Conservation (phyloP, 2,113 vertebrate species). For the Buteo buteo region DNA sequence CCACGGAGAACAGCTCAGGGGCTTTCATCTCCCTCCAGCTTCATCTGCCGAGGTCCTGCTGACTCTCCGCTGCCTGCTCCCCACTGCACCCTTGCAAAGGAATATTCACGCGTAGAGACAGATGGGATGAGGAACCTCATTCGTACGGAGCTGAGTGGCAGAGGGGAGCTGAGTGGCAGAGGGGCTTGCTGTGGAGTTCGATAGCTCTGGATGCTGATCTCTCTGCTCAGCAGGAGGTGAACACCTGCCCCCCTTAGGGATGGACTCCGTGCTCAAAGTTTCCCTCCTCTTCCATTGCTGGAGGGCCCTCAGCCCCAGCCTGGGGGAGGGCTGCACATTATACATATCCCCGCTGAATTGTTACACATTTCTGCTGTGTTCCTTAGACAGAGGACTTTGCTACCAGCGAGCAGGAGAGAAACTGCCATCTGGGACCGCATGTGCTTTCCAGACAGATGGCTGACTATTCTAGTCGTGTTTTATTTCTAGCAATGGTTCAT, state of each 20-base stretch:
- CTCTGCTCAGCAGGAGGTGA: not conserved
- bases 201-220: not conserved
- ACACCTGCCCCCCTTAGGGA: not conserved
- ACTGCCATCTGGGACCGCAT: constrained; percentile 67
- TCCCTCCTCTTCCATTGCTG: not conserved
- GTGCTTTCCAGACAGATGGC: constrained; percentile 74
- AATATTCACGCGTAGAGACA: not conserved
- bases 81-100: not conserved
- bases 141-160: not conserved
- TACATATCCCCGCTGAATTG: constrained; percentile 37
- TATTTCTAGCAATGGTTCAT: constrained; percentile 72
- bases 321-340: not conserved
- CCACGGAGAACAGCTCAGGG: not conserved
- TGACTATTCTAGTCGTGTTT: constrained; percentile 63
- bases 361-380: constrained; percentile 58
- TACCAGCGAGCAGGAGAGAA: constrained; percentile 66
- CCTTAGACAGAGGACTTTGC: constrained; percentile 66
- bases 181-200: not conserved
- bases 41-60: not conserved
- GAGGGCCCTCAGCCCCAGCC: not conserved
- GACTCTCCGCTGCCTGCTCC: not conserved
- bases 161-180: not conserved
- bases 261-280: not conserved
- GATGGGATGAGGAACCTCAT: not conserved
- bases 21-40: not conserved